Evolutionary conservation across 2,888 invertebrate genomes (phyloP), one percentile per base, ranked within the genome.

Genomic region (Archips xylosteana): DNA sequence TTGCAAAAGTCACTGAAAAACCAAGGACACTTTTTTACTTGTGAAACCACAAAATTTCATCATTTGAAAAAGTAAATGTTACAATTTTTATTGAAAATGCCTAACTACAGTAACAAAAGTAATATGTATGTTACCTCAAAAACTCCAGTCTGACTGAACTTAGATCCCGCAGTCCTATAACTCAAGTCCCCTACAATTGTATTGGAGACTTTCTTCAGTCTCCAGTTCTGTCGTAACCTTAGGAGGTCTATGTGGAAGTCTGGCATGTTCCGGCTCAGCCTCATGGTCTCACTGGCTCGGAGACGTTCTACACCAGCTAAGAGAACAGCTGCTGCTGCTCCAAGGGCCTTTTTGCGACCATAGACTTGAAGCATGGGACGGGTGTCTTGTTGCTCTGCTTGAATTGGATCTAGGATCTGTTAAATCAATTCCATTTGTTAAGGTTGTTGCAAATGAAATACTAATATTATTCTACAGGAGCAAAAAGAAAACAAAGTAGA

Each of bases 151-250:
- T 99, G 98, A 75, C 97, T 97, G 87, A 97, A 99, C 86, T 98
- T 97, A 0, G 99, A 99, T 1, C 99, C 99, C 76, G 99, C 99
- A 84, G 99, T 98, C 76, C 98, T 96, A 86, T 99, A 99, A 87
- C 99, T 99, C 6, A 99, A 95, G 91, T 99, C 99, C 0, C 99
- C 99, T 69, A 99, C 97, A 73, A 99, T 99, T 0, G 97, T 97
- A 86, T 98, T 98, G 0, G 98, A 98, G 0, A 98, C 98, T 94
- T 99, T 99, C 86, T 99, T 98, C n/a, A 99, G 90, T 63, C 99
- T 95, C 99, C 99, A 99, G 85, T 98, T 98, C 85, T 99, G 99
- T 54, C 99, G 92, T 62, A 99, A 94, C 74, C 98, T 95, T 39
- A 99, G 88, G 70, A 99, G 90, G 85, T 99, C 99, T 72, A 98